phyloP scores from a whole-genome alignment of 2,113 vertebrate genomes.

The human region DNA sequence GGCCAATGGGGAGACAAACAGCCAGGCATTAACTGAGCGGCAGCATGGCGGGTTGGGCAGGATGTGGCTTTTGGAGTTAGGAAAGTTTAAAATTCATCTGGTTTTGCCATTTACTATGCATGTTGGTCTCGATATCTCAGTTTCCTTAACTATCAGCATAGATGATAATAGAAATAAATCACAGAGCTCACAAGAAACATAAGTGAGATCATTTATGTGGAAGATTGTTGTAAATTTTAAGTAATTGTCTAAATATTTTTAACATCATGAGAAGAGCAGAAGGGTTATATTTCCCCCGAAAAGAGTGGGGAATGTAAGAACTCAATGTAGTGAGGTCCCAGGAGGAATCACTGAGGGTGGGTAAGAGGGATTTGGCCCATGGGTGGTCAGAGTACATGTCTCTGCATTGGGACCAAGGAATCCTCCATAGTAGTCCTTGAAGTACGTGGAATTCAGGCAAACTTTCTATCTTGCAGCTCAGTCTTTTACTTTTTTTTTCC shows the following conservation, averaged over 20 bases:
- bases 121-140: neutral
- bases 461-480: neutral
- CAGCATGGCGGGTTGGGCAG: neutral
- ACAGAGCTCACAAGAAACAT: neutral
- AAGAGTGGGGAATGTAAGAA: neutral
- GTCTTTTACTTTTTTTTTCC: neutral
- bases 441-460: neutral
- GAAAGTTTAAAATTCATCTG: neutral
- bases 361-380: neutral
- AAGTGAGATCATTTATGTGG: neutral
- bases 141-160: neutral
- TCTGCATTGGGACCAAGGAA: neutral
- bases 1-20: no score
- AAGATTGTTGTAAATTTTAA: neutral
- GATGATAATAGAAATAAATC: neutral
- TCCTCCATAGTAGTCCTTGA: neutral
- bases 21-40: neutral
- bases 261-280: neutral
- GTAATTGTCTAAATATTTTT: neutral
- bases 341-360: neutral
- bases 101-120: neutral
- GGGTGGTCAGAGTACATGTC: neutral
- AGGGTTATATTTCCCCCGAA: neutral
- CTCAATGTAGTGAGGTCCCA: neutral
- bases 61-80: neutral